Percentiles rank a stretch among this genome's conserved stretches.
Evolutionary conservation across 23 tunicate genomes (phyloP).

Genomic region (Ciona savignyi): DNA sequence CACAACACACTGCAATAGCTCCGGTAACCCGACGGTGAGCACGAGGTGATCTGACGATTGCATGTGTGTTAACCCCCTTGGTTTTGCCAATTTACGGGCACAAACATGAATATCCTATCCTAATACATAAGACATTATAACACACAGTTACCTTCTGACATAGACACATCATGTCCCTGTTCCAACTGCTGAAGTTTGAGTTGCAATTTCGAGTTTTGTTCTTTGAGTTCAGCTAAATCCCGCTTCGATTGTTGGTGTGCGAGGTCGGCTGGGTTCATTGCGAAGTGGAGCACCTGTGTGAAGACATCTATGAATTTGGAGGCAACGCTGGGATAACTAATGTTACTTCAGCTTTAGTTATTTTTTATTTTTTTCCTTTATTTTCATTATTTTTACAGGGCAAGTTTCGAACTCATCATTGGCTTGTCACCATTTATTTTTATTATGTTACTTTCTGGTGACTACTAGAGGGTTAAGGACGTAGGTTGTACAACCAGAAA

Average conservation of each 20-base stretch:
- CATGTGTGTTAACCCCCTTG: neutral
- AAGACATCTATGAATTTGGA: no score
- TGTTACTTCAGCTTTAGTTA: no score
- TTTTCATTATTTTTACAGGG: no score
- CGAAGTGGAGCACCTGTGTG: conserved; percentile 73
- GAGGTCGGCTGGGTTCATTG: conserved; percentile 72
- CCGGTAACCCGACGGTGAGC: neutral
- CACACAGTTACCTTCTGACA: conserved; percentile 36
- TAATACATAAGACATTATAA: no score
- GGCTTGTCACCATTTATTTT: no score
- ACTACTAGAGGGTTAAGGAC: no score
- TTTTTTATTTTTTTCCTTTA: no score
- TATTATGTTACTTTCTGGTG: no score
- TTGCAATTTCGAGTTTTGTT: conserved; percentile 25
- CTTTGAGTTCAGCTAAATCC: conserved; percentile 23
- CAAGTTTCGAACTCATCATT: no score
- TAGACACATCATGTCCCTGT: conserved; percentile 56
- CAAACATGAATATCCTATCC: neutral
- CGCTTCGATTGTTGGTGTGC: conserved; percentile 47
- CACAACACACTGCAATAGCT: no score
- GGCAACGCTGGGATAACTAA: no score
- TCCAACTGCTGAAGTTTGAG: conserved; percentile 31
- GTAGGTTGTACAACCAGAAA: no score
- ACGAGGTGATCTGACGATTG: neutral
- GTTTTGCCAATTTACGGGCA: neutral